Conservation (phyloP, 1,140 invertebrate genomes). For the Choristoneura fumiferana region DNA sequence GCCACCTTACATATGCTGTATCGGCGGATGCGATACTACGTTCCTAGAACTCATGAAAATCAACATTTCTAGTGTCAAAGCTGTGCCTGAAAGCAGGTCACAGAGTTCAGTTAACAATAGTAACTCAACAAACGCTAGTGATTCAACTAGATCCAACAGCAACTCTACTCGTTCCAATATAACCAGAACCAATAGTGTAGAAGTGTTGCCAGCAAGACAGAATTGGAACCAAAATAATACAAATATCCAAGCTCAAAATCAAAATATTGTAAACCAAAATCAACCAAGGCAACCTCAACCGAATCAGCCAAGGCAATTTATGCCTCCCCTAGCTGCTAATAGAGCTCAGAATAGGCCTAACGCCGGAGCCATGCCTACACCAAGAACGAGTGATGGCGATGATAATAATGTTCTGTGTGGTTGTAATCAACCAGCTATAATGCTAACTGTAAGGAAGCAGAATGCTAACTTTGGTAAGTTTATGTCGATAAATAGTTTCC, state of each 20-base stretch:
- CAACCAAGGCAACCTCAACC: constrained; percentile 4
- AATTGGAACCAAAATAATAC: constrained; percentile 8
- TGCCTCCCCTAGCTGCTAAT: constrained; percentile 37
- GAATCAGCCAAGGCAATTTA: constrained; percentile 31
- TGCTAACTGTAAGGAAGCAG: constrained; percentile 87
- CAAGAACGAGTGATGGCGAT: constrained; percentile 33
- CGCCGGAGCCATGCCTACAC: constrained; percentile 33
- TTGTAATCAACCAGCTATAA: constrained; percentile 79
- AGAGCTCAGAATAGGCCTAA: constrained; percentile 38
- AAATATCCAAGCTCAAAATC: not conserved
- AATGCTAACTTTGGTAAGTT: constrained; percentile 86
- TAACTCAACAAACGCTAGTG: constrained; percentile 26
- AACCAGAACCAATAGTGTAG: not conserved
- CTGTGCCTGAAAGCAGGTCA: constrained; percentile 26
- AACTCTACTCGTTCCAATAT: constrained; percentile 7
- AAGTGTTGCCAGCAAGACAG: constrained; percentile 18
- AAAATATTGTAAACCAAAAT: not conserved
- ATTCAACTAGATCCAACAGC: constrained; percentile 4
- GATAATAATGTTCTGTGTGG: constrained; percentile 79
- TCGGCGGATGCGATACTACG: constrained; percentile 89
- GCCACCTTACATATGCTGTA: constrained; percentile 85
- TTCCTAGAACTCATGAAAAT: constrained; percentile 85
- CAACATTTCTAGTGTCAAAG: constrained; percentile 69
- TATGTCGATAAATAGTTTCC: too few relatives aligned
- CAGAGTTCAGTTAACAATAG: constrained; percentile 21